phyloP scores from a whole-genome alignment of 2,113 vertebrate genomes.

The Neopipo cinnamomea region DNA sequence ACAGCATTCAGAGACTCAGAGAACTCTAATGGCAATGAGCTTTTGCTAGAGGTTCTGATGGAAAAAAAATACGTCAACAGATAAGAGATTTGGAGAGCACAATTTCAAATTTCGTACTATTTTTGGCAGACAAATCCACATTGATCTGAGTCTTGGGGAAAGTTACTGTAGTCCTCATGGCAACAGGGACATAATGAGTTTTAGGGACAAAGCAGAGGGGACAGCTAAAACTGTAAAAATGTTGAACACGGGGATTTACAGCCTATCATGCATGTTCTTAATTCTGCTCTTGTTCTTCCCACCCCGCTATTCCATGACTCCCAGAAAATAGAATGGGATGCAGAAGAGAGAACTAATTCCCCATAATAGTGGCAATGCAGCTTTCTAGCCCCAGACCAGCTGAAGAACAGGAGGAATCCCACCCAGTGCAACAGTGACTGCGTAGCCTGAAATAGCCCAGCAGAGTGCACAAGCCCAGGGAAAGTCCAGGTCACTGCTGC shows the following conservation, averaged over 20 bases:
- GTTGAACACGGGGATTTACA: not conserved
- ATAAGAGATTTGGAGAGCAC: not conserved
- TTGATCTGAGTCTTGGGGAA: not conserved
- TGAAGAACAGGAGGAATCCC: not conserved
- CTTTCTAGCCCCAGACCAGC: not conserved
- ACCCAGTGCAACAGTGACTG: not conserved
- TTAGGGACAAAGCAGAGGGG: not conserved
- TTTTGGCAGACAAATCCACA: conserved; percentile 15
- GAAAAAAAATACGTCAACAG: not conserved
- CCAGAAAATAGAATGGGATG: not conserved
- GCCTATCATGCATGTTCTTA: not conserved
- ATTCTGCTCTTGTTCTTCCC: not conserved
- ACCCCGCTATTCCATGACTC: not conserved
- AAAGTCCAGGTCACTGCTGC: not conserved
- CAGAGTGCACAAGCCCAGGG: not conserved
- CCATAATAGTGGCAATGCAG: not conserved
- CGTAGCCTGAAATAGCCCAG: not conserved
- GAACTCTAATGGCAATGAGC: not conserved
- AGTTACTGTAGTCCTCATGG: not conserved
- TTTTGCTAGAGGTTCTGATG: not conserved
- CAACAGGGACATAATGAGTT: not conserved
- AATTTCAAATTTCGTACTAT: not conserved
- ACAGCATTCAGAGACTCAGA: not conserved
- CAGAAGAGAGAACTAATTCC: not conserved
- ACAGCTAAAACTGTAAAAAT: conserved; percentile 19